Evolutionary conservation across 1,140 invertebrate genomes (phyloP).

Genomic region (Tribolium castaneum): DNA sequence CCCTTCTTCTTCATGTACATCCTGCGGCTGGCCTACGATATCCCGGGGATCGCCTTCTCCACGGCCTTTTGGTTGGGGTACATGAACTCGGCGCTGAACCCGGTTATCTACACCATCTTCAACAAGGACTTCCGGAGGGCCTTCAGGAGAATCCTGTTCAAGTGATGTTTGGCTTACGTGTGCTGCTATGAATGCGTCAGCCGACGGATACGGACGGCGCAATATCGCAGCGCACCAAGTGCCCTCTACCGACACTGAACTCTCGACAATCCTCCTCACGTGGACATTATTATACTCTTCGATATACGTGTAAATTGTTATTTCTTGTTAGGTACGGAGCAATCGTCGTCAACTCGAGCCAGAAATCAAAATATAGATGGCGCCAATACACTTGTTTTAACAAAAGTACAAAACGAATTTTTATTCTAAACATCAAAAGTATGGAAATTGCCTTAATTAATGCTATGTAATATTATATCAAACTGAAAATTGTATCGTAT

Average conservation of each 20-base stretch:
- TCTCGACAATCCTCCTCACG: slow-evolving; percentile 36
- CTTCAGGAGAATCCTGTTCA: slow-evolving; percentile 94
- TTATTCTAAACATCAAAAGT: slow-evolving; percentile 20
- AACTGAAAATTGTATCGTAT: background rate
- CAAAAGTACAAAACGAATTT: slow-evolving; percentile 10
- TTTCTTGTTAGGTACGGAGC: slow-evolving; percentile 24
- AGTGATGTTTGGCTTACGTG: slow-evolving; percentile 87
- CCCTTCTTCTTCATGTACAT: slow-evolving; percentile 98
- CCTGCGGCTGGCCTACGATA: slow-evolving; percentile 82
- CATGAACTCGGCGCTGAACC: slow-evolving; percentile 98
- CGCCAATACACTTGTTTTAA: background rate
- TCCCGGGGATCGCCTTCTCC: slow-evolving; percentile 88
- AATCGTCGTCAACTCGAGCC: slow-evolving; percentile 8
- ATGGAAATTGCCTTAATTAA: slow-evolving; percentile 12
- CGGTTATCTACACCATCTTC: slow-evolving; percentile 98
- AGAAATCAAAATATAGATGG: background rate
- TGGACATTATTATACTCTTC: slow-evolving; percentile 2
- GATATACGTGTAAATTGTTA: slow-evolving; percentile 23
- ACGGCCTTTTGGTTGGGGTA: slow-evolving; percentile 98
- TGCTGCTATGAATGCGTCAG: slow-evolving; percentile 76
- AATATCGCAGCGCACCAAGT: slow-evolving; percentile 70
- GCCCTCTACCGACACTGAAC: slow-evolving; percentile 61
- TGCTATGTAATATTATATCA: slow-evolving; percentile 10
- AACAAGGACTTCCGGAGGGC: slow-evolving; percentile 98
- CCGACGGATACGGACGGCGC: slow-evolving; percentile 69